phyloP scores from a whole-genome alignment of 1,140 invertebrate genomes.

The Pentalonia nigronervosa region DNA sequence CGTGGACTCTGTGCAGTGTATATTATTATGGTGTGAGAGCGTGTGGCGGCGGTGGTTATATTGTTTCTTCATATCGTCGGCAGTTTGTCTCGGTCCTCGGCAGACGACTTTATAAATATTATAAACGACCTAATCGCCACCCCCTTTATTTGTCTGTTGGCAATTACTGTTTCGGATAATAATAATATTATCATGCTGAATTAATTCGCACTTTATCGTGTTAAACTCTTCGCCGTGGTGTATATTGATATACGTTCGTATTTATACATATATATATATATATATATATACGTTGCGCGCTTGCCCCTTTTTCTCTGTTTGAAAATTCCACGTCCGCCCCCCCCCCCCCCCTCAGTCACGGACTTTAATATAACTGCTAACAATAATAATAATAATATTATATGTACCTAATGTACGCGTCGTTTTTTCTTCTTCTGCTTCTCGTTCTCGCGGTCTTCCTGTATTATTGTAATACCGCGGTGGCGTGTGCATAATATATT shows the following conservation, averaged over 20 bases:
- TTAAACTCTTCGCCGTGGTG: not conserved
- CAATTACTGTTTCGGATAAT: constrained; percentile 52
- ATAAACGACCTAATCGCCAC: constrained; percentile 23
- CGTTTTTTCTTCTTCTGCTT: not conserved
- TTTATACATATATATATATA: not conserved
- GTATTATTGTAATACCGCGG: not conserved
- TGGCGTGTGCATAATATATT: not conserved
- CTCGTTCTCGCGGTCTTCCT: not conserved
- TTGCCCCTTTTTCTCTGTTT: not conserved
- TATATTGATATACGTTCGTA: not conserved
- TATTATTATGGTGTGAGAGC: not conserved
- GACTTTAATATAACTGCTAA: not conserved
- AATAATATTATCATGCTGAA: not conserved
- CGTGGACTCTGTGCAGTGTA: not conserved
- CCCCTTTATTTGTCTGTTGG: constrained; percentile 13
- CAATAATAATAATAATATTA: not conserved
- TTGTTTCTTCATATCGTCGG: constrained; percentile 34
- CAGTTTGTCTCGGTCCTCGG: constrained; percentile 49
- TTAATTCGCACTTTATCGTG: constrained; percentile 54
- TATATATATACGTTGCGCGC: not conserved
- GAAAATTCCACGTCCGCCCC: not conserved
- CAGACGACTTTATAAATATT: constrained; percentile 20
- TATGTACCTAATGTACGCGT: not conserved
- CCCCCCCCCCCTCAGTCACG: too few relatives aligned
- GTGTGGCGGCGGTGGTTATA: not conserved